Base-by-base conservation (phyloP, 2,113 vertebrate genomes). In the Syngnathus floridae region DNA sequence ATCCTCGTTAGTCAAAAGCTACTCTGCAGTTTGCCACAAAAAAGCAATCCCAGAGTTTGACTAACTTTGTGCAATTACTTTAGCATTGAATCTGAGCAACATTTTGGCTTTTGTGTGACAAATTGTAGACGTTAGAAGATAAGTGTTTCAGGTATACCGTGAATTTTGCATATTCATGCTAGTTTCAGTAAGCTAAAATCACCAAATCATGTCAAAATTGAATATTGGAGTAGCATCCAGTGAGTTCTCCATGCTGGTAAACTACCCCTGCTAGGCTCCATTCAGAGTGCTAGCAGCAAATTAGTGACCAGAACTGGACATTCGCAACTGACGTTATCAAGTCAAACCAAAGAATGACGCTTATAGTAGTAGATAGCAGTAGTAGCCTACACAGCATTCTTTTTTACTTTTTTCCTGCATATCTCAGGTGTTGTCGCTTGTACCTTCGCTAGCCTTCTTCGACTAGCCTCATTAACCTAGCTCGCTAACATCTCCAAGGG, bases 331-430 rank as follows among this genome's bases (percentile, higher is more conserved):
- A 43, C 59, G 21, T 61, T 6, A 43, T 61, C 59, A 9, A 61
- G 12, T 61, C 37, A 43, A 61, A 61, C 59, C 59, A 61, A 61
- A 61, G 59, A 61, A 43, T 12, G 40, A 35, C 54, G 2, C 26
- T 56, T 12, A n/a, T 49, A 9, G 48, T 51, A 21, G 8, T 51
- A 10, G n/a, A 51, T 19, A 46, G 48, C 19, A 12, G 9, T 54
- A 12, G 11, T 43, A 21, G 36, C 26, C 26, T 31, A 60, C 16
- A 35, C 5, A 9, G 40, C 37, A 40, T 43, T 61, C 19, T 37
- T 19, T 40, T 59, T 38, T n/a, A 45, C 4, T 19, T 19, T 37
- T 19, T 43, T 16, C 11, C 40, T 16, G 21, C 12, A 41, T 60
- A 60, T 61, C 40, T 61, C 59, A 43, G 38, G 35, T 61, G 21